Conservation (phyloP, 1,140 invertebrate species). For the Melipona quadrifasciata region DNA sequence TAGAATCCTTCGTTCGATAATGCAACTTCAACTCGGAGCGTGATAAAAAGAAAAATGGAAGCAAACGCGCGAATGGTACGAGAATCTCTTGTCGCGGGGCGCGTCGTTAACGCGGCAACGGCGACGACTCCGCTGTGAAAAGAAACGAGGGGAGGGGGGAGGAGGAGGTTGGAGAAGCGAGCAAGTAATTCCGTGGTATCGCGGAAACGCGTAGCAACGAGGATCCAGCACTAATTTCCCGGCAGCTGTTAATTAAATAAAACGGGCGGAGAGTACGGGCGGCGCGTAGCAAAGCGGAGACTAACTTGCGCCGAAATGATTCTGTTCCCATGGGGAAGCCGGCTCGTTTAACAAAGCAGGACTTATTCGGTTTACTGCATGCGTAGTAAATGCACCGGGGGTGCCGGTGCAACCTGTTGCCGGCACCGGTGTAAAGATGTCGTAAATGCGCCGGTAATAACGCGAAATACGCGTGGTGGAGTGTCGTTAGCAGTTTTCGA, state of each 20-base stretch:
- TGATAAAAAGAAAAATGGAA: not conserved
- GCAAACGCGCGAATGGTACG: not conserved
- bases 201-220: conserved; percentile 4
- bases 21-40: too few species aligned
- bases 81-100: too few species aligned
- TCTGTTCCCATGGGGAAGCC: conserved; percentile 61
- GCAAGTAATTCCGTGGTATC: not conserved
- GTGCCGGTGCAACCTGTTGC: conserved; percentile 65
- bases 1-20: too few species aligned
- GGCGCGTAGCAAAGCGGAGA: conserved; percentile 49
- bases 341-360: conserved; percentile 59
- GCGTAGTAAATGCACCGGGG: conserved; percentile 58
- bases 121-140: not conserved
- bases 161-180: fast-evolving
- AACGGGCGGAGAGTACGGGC: conserved; percentile 19
- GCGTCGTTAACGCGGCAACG: not conserved
- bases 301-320: conserved; percentile 57
- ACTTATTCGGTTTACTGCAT: conserved; percentile 64
- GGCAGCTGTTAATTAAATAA: conserved; percentile 45
- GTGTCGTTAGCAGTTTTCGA: conserved; percentile 62
- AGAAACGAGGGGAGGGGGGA: too few species aligned
- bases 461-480: conserved; percentile 54
- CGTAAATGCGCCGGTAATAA: conserved; percentile 68
- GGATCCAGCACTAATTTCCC: conserved; percentile 25
- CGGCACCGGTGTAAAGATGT: conserved; percentile 64